Evolutionary conservation across 2,888 invertebrate species (phyloP), one percentile per base, ranked within the genome.

Genomic region (Cordilura impudica): DNA sequence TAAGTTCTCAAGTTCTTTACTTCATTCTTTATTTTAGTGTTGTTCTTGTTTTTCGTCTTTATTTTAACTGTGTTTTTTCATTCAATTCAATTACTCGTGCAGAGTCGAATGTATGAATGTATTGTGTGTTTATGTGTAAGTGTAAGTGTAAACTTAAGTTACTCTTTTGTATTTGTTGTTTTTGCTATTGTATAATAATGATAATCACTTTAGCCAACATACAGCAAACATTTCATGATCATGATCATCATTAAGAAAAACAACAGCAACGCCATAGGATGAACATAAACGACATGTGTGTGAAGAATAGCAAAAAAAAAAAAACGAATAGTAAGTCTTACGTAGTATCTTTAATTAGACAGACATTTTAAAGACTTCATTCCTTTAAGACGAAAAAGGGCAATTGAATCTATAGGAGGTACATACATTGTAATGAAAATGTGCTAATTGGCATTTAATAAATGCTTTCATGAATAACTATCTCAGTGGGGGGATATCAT

Each of bases 121-220:
- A 39, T n/a, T 23, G 51, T 23, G 51, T 51, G 26, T 26, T 5
- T 7, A n/a, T 23, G 51, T 23, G 5, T 4, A 7, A n/a, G n/a
- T n/a, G n/a, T n/a, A n/a, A n/a, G n/a, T n/a, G n/a, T n/a, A n/a
- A n/a, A n/a, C n/a, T n/a, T n/a, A n/a, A 51, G 2, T 39, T 39
- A 39, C 35, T 51, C n/a, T 67, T 45, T 54, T 53, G 43, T 65
- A 45, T 12, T 63, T 61, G 54, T 70, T 63, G 18, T 69, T 63
- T 45, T 60, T 61, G 47, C 74, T 71, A 61, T 79, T 74, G 53
- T 54, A 74, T 61, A 70, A 65, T 74, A 65, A 74, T 66, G 45
- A 54, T 67, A 54, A 74, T 49, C 45, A 45, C 29, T 56, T 73
- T 45, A 53, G 49, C 43, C 23, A 65, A 47, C 45, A 51, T n/a